Evolutionary conservation across 2,888 invertebrate genomes (phyloP).

Genomic region (Caenorhabditis parvicauda): DNA sequence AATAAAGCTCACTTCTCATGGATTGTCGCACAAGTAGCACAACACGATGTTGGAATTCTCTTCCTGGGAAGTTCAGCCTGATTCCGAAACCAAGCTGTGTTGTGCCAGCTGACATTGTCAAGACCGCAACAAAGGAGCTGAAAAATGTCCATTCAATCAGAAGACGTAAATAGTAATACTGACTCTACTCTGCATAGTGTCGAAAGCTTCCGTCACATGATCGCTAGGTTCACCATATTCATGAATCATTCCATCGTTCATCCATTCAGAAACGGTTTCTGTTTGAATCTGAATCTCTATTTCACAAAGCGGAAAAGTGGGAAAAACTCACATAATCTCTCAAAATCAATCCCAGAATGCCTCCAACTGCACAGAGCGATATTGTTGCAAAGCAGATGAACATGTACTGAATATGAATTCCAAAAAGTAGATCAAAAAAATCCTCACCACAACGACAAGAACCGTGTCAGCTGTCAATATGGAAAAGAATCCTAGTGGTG

Average conservation of each 20-base stretch:
- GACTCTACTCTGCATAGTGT: too few species aligned
- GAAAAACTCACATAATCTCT: slow-evolving; percentile 12
- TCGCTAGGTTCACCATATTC: slow-evolving; percentile 15
- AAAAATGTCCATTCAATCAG: too few species aligned
- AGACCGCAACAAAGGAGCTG: too few species aligned
- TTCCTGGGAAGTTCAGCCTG: slow-evolving; percentile 15
- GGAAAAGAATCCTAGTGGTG: slow-evolving; percentile 28
- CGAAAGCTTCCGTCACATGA: too few species aligned
- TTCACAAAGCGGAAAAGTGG: neutral
- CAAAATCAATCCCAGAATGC: slow-evolving; percentile 14
- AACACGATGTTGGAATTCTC: slow-evolving; percentile 24
- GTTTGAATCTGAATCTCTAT: neutral
- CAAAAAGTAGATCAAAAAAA: neutral
- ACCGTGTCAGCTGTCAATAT: slow-evolving; percentile 21
- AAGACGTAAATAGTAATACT: too few species aligned
- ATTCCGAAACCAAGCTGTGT: slow-evolving; percentile 8
- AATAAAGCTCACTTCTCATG: slow-evolving; percentile 14
- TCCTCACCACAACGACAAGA: slow-evolving; percentile 13
- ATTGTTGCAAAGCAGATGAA: slow-evolving; percentile 13
- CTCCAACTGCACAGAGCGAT: slow-evolving; percentile 7
- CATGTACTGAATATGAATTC: slow-evolving; percentile 11
- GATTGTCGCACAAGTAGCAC: slow-evolving; percentile 29
- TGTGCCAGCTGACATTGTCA: too few species aligned
- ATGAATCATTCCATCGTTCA: slow-evolving; percentile 10
- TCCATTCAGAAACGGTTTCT: too few species aligned